These are phyloP conservation scores for Luperina nickerlii DNA, from an alignment of 2,888 invertebrate species.

Conservation along the genomic window DNA sequence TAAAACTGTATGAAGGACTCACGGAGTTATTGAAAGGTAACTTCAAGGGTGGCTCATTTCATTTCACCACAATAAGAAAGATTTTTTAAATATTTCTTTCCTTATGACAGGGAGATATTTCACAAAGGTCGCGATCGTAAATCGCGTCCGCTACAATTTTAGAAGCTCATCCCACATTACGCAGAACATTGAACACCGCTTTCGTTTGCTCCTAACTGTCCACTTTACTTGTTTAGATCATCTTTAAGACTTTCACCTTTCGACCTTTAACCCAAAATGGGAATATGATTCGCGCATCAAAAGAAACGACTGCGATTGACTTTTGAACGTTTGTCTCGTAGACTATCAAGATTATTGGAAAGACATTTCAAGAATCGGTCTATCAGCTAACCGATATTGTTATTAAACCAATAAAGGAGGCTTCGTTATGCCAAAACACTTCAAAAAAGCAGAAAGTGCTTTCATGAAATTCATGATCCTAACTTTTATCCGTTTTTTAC, in stretches of 20 bases:
- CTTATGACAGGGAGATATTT: constrained; percentile 60
- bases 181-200: constrained; percentile 75
- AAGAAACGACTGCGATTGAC: constrained; percentile 26
- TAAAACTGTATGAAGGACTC: not conserved
- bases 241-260: constrained; percentile 30
- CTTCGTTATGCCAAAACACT: constrained; percentile 58
- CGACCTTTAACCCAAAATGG: constrained; percentile 28
- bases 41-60: not conserved
- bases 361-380: constrained; percentile 46
- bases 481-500: constrained; percentile 60
- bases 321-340: constrained; percentile 41
- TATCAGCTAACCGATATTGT: constrained; percentile 60
- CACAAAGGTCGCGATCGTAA: constrained; percentile 71
- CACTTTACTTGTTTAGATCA: constrained; percentile 67
- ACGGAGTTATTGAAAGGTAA: not conserved
- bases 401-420: constrained; percentile 47
- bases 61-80: not conserved
- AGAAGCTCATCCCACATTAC: constrained; percentile 79
- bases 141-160: constrained; percentile 77
- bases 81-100: not conserved
- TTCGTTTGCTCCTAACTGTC: constrained; percentile 70
- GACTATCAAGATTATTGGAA: constrained; percentile 57
- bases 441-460: constrained; percentile 60
- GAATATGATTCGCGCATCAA: constrained; percentile 42
- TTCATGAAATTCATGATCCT: constrained; percentile 62